Conservation (phyloP, 37 sponge, comb jelly and placozoan species). For the Dysidea cf. avara region DNA sequence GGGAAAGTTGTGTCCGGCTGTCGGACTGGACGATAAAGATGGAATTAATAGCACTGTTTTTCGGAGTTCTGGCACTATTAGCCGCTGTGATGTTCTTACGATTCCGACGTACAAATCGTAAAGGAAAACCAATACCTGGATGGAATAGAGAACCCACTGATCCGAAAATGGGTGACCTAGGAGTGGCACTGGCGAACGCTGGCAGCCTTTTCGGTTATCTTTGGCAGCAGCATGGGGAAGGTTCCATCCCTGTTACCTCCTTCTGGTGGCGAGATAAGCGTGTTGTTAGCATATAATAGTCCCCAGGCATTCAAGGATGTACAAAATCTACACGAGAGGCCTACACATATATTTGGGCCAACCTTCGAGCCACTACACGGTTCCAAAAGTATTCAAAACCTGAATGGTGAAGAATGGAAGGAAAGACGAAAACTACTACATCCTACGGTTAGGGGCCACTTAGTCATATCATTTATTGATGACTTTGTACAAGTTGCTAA, state of each 20-base stretch:
- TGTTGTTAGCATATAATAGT: slow-evolving; percentile 37
- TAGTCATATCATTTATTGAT: slow-evolving; percentile 25
- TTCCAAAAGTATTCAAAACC: slow-evolving; percentile 15
- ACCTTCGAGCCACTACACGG: slow-evolving; percentile 32
- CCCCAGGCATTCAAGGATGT: slow-evolving; percentile 34
- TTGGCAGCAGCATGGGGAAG: slow-evolving; percentile 12
- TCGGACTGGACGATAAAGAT: too few relatives aligned
- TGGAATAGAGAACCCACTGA: slow-evolving; percentile 37
- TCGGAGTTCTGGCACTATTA: background rate
- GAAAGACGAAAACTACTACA: slow-evolving; percentile 30
- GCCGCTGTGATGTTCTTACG: background rate
- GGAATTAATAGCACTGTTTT: background rate
- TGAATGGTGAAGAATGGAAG: slow-evolving; percentile 37
- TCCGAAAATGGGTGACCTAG: slow-evolving; percentile 19
- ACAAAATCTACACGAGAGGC: slow-evolving; percentile 22
- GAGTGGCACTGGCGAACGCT: background rate
- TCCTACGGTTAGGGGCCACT: slow-evolving; percentile 24
- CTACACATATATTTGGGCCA: slow-evolving; percentile 11
- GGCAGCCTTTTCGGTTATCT: slow-evolving; percentile 31
- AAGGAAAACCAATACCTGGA: slow-evolving; percentile 28
- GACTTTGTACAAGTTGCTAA: slow-evolving; percentile 33
- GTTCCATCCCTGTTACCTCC: slow-evolving; percentile 20
- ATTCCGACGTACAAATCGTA: background rate
- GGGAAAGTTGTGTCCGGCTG: too few relatives aligned
- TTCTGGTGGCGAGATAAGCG: slow-evolving; percentile 41